A percentile compares a stretch with the other conserved stretches of the same genome.
Evolutionary conservation across 1,140 invertebrate genomes (phyloP).

Genomic region (Drosophila rhopaloa): DNA sequence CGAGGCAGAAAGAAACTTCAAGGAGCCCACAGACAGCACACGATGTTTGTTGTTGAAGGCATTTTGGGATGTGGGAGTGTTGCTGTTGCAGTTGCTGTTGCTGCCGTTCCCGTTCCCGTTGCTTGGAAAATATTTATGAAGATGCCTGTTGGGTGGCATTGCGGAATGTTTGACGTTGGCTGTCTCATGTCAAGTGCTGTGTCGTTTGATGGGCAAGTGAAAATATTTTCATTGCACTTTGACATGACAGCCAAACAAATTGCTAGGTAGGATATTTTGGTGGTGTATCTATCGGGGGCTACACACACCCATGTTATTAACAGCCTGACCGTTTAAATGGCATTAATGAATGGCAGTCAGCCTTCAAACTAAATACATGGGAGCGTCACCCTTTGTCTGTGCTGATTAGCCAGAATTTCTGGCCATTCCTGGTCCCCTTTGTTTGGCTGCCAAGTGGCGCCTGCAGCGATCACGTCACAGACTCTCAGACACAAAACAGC

Average conservation of each 20-base stretch:
- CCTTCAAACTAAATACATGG: constrained; percentile 72
- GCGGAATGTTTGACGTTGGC: constrained; percentile 77
- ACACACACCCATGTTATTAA: constrained; percentile 40
- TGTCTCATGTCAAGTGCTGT: constrained; percentile 75
- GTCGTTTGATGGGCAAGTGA: constrained; percentile 62
- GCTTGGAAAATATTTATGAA: constrained; percentile 73
- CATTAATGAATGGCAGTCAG: constrained; percentile 76
- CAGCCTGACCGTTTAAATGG: constrained; percentile 60
- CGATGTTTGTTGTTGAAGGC: constrained; percentile 67
- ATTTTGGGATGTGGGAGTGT: constrained; percentile 76
- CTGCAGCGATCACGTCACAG: constrained; percentile 81
- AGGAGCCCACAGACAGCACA: constrained; percentile 75
- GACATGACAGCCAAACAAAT: constrained; percentile 82
- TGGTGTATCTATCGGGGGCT: neutral
- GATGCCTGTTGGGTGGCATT: constrained; percentile 81
- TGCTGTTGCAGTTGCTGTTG: constrained; percentile 44
- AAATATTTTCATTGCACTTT: constrained; percentile 83
- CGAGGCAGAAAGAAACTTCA: constrained; percentile 69
- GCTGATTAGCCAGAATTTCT: constrained; percentile 81
- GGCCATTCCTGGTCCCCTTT: constrained; percentile 64
- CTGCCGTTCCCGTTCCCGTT: neutral
- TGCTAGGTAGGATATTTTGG: constrained; percentile 28
- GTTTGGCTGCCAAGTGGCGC: constrained; percentile 78
- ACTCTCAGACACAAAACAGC: constrained; percentile 53
- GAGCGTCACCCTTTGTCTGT: constrained; percentile 77